A percentile compares a stretch with the other conserved stretches of the same genome.
Evolutionary conservation across 2,113 vertebrate species (phyloP).

Genomic region (Elephantulus edwardii): DNA sequence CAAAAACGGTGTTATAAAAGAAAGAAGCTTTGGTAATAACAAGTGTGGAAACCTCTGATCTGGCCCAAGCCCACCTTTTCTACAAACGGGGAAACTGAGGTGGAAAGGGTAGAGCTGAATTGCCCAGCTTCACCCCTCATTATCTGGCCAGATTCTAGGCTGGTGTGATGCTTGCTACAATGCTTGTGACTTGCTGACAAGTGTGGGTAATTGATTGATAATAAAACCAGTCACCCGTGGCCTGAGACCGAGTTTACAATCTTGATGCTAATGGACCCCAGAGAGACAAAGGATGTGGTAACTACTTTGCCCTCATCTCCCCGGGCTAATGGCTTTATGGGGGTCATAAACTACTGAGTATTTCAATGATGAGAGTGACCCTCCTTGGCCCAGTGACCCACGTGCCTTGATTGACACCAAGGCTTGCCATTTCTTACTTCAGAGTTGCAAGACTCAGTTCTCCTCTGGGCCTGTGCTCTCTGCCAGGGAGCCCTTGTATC

Average conservation of each 20-base stretch:
- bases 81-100: constrained; percentile 37
- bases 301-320: constrained; percentile 56
- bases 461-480: not conserved
- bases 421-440: constrained; percentile 28
- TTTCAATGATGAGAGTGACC: constrained; percentile 66
- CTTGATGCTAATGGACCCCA: constrained; percentile 62
- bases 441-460: not conserved
- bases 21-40: not conserved
- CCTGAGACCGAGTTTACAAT: constrained; percentile 57
- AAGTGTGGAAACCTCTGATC: not conserved
- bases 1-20: not conserved
- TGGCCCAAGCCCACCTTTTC: not conserved
- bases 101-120: not conserved
- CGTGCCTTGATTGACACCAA: constrained; percentile 65
- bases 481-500: not conserved
- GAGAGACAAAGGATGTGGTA: constrained; percentile 48
- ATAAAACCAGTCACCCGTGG: constrained; percentile 71
- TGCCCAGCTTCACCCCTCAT: accelerated
- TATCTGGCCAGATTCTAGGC: not conserved
- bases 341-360: constrained; percentile 76
- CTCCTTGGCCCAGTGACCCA: constrained; percentile 59
- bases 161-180: not conserved
- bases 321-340: constrained; percentile 70
- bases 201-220: constrained; percentile 60
- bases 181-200: constrained; percentile 53